phyloP scores from a whole-genome alignment of 2,113 vertebrate genomes.

The Tapirus terrestris region DNA sequence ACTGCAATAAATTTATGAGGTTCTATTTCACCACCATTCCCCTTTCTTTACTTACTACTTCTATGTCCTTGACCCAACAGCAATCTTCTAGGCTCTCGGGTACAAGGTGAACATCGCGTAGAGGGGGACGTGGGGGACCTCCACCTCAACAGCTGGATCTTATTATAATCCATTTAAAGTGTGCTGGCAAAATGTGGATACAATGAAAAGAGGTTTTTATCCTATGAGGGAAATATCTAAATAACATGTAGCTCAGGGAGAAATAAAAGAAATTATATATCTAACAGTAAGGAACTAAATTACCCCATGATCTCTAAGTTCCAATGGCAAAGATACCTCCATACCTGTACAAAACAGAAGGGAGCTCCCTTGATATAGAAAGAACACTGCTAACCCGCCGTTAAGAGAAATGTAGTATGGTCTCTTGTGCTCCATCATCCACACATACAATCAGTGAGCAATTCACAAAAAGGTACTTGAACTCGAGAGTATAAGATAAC shows the following conservation, averaged over 20 bases:
- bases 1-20: background rate
- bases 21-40: background rate
- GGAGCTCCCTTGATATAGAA: background rate
- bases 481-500: conserved; percentile 15
- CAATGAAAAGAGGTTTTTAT: background rate
- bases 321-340: background rate
- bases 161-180: background rate
- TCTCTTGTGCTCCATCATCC: background rate
- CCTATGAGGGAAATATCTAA: background rate
- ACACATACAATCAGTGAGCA: background rate
- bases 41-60: background rate
- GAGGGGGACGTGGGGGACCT: rapidly evolving
- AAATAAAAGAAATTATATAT: background rate
- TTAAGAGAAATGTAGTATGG: background rate
- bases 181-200: background rate
- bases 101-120: background rate
- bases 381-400: background rate
- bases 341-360: background rate
- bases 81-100: background rate
- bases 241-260: background rate
- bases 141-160: background rate
- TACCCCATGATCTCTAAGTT: background rate
- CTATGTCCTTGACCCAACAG: background rate
- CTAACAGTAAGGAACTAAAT: background rate
- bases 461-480: background rate